Evolutionary conservation across 2,888 invertebrate genomes (phyloP), one percentile per base, ranked within the genome.

Genomic region (Melinaea menophilus): DNA sequence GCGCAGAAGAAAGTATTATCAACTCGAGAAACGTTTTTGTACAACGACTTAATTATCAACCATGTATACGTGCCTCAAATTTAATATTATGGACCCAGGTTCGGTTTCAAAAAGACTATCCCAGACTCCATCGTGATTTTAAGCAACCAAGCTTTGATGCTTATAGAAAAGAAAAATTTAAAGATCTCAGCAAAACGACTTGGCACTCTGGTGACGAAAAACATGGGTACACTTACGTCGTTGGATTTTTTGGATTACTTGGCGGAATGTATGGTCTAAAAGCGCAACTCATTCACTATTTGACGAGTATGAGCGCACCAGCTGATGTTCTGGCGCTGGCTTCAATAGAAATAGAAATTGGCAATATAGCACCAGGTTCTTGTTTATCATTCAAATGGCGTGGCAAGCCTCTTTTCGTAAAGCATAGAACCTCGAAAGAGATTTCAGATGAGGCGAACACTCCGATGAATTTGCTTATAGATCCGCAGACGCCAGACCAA

Each of bases 361-460:
- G 78, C 5, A 93, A 93, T 68, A 93, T 97, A 63, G 92, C 93
- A 0, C 94, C 94, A 73, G 95, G 95, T 33, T 92, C 91, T 69
- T 92, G 92, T 64, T 74, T 88, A 59, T 91, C 94, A 0, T 92
- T 94, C 73, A 96, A 96, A 81, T 97, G 96, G 96, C 91, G 95
- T 73, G 95, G 95, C 62, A 97, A 96, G 79, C 97, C 97, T 0
- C 85, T 97, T 59, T 97, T 96, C 78, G 86, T 97, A 56, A 93
- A 93, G 74, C 94, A 94, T 75, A 92, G 94, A 69, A 93, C 95
- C 5, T 82, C 85, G 7, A 90, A 88, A 0, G 95, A 96, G 73
- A 95, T 97, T 59, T 92, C 90, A 0, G 73, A 77, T 33, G 94
- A 94, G 77, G 80, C 87, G 60, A 79, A 83, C 34, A 94, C 95